Conservation (phyloP, 2,113 vertebrate genomes). For the human region GRCh38 chr1:50481501-50482000, state of each 20-base stretch:
- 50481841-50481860: background rate
- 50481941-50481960: background rate
- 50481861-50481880: background rate
- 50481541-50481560: background rate
- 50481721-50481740: background rate
- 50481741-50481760: background rate
- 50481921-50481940: conserved; percentile 1
- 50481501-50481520: background rate
- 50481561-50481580: background rate
- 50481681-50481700: background rate
- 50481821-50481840: background rate
- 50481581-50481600: background rate
- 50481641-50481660: background rate
- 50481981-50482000: background rate
- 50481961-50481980: background rate
- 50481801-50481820: background rate
- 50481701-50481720: background rate
- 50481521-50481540: background rate
- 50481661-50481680: background rate
- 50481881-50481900: background rate
- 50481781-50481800: background rate
- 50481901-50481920: background rate
- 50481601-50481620: background rate
- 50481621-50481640: background rate
- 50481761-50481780: background rate